Base-by-base conservation (phyloP, 2,797 vertebrate species). In the Schizopygopsis malacanthus region DNA sequence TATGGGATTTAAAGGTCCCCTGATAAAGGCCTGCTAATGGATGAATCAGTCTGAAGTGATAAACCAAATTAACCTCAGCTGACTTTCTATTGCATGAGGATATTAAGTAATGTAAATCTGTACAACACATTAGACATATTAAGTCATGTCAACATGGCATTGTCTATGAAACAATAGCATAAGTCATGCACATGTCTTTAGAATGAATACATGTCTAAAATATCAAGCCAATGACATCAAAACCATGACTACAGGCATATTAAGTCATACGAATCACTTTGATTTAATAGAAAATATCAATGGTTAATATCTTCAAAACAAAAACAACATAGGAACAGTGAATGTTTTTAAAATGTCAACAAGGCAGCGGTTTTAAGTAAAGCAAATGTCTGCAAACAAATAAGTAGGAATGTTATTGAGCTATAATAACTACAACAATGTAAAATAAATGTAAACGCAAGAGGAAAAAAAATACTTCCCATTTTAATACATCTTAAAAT, bases 11-110 rank as follows among this genome's bases (percentile, higher is more conserved):
- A 50, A 77, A 77, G 45, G 59, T 67, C 72, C 54, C 56, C 33
- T 65, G 43, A 65, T 65, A 65, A 76, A 83, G 7, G 63, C 59
- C 37, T 54, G 59, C 59, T 67, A 84, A 52, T 83, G 72, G 72
- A 84, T 61, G n/a, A 72, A n/a, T 13, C 79, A n/a, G 47, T 25
- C 22, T 72, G n/a, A 82, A 25, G 70, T 47, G 18, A 47, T 50
- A 39, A 12, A 83, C 28, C 71, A 83, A 65, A 83, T 83, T 41
- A 65, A 76, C 43, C 43, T 76, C 59, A 76, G 37, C 28, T 37
- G 13, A 52, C 22, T 54, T n/a, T 2, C 52, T 39, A 39, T 9
- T 50, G 28, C 71, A 63, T 39, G 13, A 15, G 45, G 4, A 75
- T 63, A 75, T 50, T 83, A 28, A 43, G 16, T 18, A 12, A 43